These are phyloP conservation scores for Caenorhabditis inopinata DNA, from an alignment of 1,140 invertebrate species.

Conservation along the genomic window DNA sequence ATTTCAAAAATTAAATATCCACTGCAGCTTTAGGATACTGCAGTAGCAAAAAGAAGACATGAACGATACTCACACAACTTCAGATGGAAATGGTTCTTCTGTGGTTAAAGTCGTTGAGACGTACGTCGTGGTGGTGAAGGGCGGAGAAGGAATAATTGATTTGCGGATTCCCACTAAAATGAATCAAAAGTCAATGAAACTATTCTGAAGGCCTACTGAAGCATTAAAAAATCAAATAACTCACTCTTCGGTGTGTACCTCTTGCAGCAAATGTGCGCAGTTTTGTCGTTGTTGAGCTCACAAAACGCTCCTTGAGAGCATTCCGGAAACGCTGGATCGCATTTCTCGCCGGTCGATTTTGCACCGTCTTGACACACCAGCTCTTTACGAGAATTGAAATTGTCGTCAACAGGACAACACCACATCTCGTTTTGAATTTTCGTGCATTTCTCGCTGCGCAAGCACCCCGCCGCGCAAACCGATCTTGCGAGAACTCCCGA, in stretches of 20 bases:
- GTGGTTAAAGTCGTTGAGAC: not conserved
- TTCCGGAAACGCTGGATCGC: not conserved
- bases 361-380: not conserved
- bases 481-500: not conserved
- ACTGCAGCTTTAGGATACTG: no score
- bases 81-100: not conserved
- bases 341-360: slow-evolving; percentile 15
- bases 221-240: not conserved
- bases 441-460: slow-evolving; percentile 5
- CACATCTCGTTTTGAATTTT: slow-evolving; percentile 19
- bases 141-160: not conserved
- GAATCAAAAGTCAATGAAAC: no score
- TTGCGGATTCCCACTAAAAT: not conserved
- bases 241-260: not conserved
- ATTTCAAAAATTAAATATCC: no score
- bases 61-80: slow-evolving; percentile 4
- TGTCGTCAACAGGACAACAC: not conserved
- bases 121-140: not conserved
- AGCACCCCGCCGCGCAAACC: not conserved
- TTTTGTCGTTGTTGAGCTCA: not conserved
- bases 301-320: slow-evolving; percentile 7
- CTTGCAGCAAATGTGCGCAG: not conserved
- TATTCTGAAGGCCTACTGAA: no score
- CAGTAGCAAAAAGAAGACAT: no score
- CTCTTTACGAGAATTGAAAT: not conserved